A percentile compares a stretch with the other conserved stretches of the same genome.
phyloP scores from a whole-genome alignment of 2,888 invertebrate genomes.

The Hybos culiciformis region DNA sequence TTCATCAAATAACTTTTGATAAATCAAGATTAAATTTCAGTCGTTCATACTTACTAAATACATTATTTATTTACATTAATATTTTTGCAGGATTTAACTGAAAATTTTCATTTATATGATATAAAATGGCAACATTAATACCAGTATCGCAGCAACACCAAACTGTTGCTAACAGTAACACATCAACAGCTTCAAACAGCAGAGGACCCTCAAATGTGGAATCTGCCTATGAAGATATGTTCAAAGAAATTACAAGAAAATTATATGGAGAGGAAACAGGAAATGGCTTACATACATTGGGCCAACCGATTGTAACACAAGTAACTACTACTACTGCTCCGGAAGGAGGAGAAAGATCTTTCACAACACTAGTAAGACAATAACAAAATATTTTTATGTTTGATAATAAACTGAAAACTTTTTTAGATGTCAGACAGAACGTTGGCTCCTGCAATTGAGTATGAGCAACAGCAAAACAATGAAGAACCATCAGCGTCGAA shows the following conservation, averaged over 20 bases:
- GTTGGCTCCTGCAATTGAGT: conserved; percentile 35
- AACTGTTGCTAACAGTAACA: too few species aligned
- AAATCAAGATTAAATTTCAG: too few species aligned
- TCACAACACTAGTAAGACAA: conserved; percentile 34
- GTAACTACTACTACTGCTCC: conserved; percentile 36
- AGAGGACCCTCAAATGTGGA: conserved; percentile 37
- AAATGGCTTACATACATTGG: conserved; percentile 36
- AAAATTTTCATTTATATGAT: conserved; percentile 5
- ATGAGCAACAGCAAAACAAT: conserved; percentile 24
- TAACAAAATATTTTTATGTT: conserved; percentile 6
- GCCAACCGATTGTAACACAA: conserved; percentile 36
- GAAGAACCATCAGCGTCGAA: conserved; percentile 13
- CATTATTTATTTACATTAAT: neutral
- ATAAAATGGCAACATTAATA: conserved; percentile 36
- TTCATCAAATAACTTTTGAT: too few species aligned
- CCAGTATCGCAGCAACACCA: conserved; percentile 25
- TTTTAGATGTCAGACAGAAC: conserved; percentile 31
- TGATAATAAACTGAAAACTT: neutral
- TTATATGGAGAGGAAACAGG: conserved; percentile 70
- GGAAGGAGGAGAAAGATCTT: conserved; percentile 37
- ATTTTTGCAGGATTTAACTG: neutral
- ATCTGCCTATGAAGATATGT: conserved; percentile 41
- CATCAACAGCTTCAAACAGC: too few species aligned
- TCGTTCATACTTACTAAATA: neutral
- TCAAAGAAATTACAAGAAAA: conserved; percentile 81